Conservation (phyloP, 1,140 invertebrate species). For the Panulirus ornatus region DNA sequence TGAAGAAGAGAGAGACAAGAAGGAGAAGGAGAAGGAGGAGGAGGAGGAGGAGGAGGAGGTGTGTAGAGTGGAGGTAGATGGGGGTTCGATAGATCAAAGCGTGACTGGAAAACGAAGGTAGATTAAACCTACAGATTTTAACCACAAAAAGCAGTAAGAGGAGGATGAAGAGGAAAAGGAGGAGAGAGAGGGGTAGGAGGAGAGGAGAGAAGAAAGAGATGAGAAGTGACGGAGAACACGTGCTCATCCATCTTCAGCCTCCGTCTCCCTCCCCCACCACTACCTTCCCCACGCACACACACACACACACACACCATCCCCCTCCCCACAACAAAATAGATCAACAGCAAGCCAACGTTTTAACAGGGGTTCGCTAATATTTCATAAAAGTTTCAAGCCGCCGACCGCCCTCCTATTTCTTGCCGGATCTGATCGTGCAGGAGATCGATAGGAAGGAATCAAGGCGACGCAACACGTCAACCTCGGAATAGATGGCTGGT, state of each 20-base stretch:
- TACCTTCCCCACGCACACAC: too few relatives aligned
- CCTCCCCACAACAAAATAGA: conserved; percentile 5
- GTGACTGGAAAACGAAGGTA: neutral
- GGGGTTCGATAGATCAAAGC: too few relatives aligned
- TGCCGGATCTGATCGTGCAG: conserved; percentile 65
- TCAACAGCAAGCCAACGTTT: neutral
- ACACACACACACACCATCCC: too few relatives aligned
- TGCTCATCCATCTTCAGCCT: neutral
- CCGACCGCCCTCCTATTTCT: conserved; percentile 62
- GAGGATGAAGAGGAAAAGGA: neutral
- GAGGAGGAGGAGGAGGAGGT: neutral
- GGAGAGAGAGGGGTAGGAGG: neutral
- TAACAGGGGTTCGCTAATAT: conserved; percentile 35
- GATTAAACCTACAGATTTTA: too few relatives aligned
- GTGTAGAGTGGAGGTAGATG: too few relatives aligned
- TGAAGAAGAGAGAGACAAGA: neutral
- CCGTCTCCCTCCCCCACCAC: neutral
- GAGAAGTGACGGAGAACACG: neutral
- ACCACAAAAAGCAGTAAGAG: too few relatives aligned
- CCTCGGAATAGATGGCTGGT: conserved; percentile 32
- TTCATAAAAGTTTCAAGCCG: conserved; percentile 63
- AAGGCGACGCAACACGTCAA: conserved; percentile 29
- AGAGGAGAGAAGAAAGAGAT: neutral
- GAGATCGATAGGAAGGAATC: conserved; percentile 66
- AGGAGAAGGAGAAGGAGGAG: neutral